Conservation (phyloP, 2,888 invertebrate genomes). For the Chesias legatella region DNA sequence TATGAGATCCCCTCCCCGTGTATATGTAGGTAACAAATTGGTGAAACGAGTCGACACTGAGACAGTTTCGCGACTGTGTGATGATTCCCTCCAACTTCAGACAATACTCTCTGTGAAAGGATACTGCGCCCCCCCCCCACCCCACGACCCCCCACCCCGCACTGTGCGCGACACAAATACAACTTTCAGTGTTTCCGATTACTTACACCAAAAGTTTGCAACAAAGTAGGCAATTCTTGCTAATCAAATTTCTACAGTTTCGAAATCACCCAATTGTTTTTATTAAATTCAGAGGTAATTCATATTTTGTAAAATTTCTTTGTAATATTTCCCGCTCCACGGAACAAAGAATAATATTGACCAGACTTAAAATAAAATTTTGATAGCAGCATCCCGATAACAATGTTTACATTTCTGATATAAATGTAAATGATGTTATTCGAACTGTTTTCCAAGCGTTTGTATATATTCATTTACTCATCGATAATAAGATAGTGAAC, state of each 20-base stretch:
- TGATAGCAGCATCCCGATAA: not conserved
- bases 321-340: not conserved
- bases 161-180: no score
- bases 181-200: not conserved
- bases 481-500: no score
- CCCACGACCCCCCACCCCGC: no score
- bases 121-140: no score
- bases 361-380: no score
- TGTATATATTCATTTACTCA: no score
- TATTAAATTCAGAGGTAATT: not conserved
- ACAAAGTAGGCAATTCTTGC: constrained; percentile 4
- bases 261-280: not conserved
- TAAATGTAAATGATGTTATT: constrained; percentile 1
- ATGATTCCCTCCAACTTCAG: constrained; percentile 2
- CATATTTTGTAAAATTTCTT: not conserved
- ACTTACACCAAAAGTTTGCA: not conserved
- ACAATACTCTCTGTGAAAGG: constrained; percentile 2
- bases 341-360: not conserved
- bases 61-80: constrained; percentile 12
- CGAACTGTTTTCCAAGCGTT: no score
- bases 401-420: constrained; percentile 2
- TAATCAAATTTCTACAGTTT: constrained; percentile 1
- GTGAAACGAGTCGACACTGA: constrained; percentile 7
- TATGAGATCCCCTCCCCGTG: no score
- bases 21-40: constrained; percentile 2